Evolutionary conservation across 2,113 vertebrate species (phyloP).

Genomic region (Gallinago undulata): DNA sequence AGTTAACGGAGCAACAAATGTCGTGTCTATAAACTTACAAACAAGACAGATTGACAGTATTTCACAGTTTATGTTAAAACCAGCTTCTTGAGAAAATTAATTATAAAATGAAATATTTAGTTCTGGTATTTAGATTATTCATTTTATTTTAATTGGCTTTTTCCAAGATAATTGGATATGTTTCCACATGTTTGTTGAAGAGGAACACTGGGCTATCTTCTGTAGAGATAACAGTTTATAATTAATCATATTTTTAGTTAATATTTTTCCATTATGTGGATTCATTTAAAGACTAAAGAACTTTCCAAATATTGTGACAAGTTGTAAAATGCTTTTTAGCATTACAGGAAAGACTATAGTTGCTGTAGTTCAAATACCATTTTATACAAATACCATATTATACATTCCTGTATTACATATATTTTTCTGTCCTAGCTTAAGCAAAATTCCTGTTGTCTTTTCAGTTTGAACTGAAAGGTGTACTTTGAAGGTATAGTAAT

Average conservation of each 20-base stretch:
- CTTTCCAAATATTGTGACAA: not conserved
- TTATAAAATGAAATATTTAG: slow-evolving; percentile 70
- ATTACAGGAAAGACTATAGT: not conserved
- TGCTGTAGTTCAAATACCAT: not conserved
- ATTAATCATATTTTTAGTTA: not conserved
- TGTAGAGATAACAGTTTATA: slow-evolving; percentile 36
- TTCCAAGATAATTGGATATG: slow-evolving; percentile 61
- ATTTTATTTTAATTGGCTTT: slow-evolving; percentile 71
- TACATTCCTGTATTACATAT: not conserved
- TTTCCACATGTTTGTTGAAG: slow-evolving; percentile 44
- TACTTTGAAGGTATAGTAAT: not conserved
- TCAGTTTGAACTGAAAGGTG: not conserved
- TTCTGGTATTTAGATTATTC: slow-evolving; percentile 52
- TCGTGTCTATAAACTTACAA: slow-evolving; percentile 53
- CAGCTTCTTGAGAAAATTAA: slow-evolving; percentile 70
- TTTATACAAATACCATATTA: not conserved
- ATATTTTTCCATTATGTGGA: not conserved
- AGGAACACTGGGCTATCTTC: slow-evolving; percentile 36
- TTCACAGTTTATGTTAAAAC: slow-evolving; percentile 74
- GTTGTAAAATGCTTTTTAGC: not conserved
- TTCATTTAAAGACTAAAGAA: not conserved
- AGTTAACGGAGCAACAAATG: slow-evolving; percentile 41
- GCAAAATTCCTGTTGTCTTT: not conserved
- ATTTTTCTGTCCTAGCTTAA: not conserved
- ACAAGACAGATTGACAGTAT: slow-evolving; percentile 28